Conservation (phyloP, 2,888 invertebrate genomes). For the Ectemnius continuus region DNA sequence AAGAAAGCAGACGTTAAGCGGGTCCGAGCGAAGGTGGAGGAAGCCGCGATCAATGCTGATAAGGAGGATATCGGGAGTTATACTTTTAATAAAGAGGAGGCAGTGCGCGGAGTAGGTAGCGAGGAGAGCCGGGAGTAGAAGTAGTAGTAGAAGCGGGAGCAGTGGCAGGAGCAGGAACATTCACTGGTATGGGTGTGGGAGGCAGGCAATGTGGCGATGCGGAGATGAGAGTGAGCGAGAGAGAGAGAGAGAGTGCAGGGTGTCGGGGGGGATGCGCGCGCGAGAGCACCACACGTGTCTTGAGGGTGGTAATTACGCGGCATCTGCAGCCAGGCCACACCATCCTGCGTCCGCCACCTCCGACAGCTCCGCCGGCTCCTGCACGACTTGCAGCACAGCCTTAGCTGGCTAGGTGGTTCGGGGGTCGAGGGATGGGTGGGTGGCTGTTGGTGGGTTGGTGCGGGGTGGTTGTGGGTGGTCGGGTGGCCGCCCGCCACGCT, state of each 20-base stretch:
- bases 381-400: conserved; percentile 71
- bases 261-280: conserved; percentile 61
- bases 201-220: conserved; percentile 23
- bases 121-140: conserved; percentile 34
- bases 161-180: too few relatives aligned
- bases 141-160: conserved; percentile 24
- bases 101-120: conserved; percentile 53
- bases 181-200: too few relatives aligned
- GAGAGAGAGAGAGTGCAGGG: conserved; percentile 28
- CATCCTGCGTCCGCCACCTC: conserved; percentile 65
- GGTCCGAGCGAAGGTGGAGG: conserved; percentile 23
- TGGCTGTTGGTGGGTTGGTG: conserved; percentile 55
- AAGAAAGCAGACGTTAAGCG: neutral
- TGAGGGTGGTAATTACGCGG: conserved; percentile 78
- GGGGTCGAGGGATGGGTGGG: conserved; percentile 14
- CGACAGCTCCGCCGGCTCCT: conserved; percentile 22
- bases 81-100: conserved; percentile 76
- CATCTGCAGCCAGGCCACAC: conserved; percentile 75
- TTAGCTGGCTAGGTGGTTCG: conserved; percentile 67
- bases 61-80: conserved; percentile 66
- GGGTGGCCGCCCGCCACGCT: conserved; percentile 54
- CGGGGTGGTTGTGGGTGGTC: conserved; percentile 44
- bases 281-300: conserved; percentile 76
- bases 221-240: conserved; percentile 33
- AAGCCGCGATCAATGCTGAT: conserved; percentile 45